A percentile compares a stretch with the other conserved stretches of the same genome.
Evolutionary conservation across 30 jellyfish, hydroid and myxozoan species (phyloP).

Genomic region (Aurelia sp.): DNA sequence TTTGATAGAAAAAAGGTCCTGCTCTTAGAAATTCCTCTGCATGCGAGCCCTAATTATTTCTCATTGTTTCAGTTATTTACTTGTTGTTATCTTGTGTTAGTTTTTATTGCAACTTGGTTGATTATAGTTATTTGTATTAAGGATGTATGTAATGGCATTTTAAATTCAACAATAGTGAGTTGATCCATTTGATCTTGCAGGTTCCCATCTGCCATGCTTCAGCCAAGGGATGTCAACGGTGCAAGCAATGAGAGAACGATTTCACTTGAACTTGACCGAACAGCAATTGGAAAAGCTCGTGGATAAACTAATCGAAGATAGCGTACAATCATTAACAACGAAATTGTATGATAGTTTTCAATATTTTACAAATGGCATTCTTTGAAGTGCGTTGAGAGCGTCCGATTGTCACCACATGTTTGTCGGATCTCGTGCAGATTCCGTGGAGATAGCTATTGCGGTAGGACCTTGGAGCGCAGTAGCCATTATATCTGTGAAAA

Average conservation of each 20-base stretch:
- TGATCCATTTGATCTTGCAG: constrained; percentile 12
- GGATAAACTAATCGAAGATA: constrained; percentile 86
- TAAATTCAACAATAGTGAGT: too few species aligned
- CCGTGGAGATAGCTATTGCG: too few species aligned
- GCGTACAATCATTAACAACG: constrained; percentile 93
- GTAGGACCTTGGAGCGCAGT: too few species aligned
- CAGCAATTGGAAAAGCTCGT: constrained; percentile 84
- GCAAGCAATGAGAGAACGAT: constrained; percentile 92
- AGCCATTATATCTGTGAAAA: too few species aligned
- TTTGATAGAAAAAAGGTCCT: too few species aligned
- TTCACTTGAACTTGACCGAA: constrained; percentile 95
- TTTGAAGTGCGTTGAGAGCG: constrained; percentile 18
- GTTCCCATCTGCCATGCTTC: constrained; percentile 96
- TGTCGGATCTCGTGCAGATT: not conserved
- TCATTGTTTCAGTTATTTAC: too few species aligned
- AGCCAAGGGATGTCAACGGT: constrained; percentile 91
- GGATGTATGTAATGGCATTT: too few species aligned
- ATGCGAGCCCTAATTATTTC: too few species aligned
- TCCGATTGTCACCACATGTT: not conserved
- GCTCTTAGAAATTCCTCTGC: too few species aligned
- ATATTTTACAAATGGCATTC: constrained; percentile 96
- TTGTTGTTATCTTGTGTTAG: too few species aligned
- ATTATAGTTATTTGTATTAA: too few species aligned
- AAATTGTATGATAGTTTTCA: constrained; percentile 92
- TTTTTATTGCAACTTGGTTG: too few species aligned